Evolutionary conservation across 2,888 invertebrate species (phyloP).

Genomic region (Limnephilus rhombicus): DNA sequence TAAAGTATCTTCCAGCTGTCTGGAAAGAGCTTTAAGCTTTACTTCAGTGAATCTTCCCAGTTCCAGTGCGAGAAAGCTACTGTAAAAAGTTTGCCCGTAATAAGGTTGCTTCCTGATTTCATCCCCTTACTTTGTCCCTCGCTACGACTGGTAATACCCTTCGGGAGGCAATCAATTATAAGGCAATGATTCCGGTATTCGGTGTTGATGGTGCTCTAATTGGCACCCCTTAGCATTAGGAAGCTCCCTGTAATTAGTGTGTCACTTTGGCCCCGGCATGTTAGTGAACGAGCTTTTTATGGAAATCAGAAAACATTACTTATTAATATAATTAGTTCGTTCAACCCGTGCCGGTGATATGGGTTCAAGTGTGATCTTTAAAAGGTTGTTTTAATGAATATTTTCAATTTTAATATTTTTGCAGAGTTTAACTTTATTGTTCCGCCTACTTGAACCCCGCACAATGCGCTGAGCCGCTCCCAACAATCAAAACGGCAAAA

Average conservation of each 20-base stretch:
- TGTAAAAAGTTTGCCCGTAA: slow-evolving; percentile 53
- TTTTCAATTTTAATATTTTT: no score
- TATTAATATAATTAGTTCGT: background rate
- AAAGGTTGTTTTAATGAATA: background rate
- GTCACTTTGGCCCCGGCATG: slow-evolving; percentile 3
- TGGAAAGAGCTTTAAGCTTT: slow-evolving; percentile 2
- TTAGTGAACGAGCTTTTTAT: background rate
- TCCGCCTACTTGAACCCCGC: no score
- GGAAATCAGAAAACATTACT: background rate
- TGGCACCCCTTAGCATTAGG: slow-evolving; percentile 33
- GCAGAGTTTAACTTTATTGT: no score
- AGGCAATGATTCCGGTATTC: slow-evolving; percentile 59
- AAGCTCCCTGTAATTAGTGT: slow-evolving; percentile 19
- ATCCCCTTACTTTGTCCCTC: slow-evolving; percentile 41
- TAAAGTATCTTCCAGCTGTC: slow-evolving; percentile 35
- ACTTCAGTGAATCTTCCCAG: background rate
- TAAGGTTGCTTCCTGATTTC: slow-evolving; percentile 57
- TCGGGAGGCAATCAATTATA: slow-evolving; percentile 62
- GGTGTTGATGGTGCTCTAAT: slow-evolving; percentile 47
- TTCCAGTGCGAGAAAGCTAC: background rate
- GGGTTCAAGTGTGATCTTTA: background rate
- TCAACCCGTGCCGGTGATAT: background rate
- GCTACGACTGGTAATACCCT: slow-evolving; percentile 26
- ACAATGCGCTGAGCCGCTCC: no score
- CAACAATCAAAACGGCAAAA: no score